phyloP scores from a whole-genome alignment of 2,797 vertebrate species.

The Pipistrellus kuhlii region DNA sequence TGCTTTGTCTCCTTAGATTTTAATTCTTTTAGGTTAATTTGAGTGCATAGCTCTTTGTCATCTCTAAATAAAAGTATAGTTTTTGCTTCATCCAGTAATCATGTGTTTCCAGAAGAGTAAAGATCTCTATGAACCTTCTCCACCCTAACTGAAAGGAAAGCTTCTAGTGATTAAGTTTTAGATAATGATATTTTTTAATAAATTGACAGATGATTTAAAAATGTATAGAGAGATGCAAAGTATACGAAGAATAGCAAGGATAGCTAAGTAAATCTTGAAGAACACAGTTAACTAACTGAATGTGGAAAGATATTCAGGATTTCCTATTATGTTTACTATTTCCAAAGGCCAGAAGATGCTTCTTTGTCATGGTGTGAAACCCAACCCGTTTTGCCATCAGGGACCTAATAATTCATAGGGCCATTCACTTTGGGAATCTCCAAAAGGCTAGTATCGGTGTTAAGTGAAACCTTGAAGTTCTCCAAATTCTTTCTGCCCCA shows the following conservation, averaged over 20 bases:
- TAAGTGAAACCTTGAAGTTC: not conserved
- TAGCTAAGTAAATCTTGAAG: not conserved
- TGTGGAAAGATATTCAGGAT: not conserved
- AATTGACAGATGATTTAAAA: not conserved
- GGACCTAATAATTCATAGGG: not conserved
- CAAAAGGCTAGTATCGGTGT: not conserved
- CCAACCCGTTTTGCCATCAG: not conserved
- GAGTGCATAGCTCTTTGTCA: not conserved
- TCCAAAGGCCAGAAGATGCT: not conserved
- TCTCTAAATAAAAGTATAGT: not conserved
- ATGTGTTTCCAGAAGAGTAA: not conserved
- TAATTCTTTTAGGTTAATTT: not conserved
- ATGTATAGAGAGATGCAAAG: not conserved
- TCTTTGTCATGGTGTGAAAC: not conserved
- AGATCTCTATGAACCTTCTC: not conserved
- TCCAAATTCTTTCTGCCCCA: not conserved
- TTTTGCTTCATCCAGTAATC: not conserved
- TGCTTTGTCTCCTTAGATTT: not conserved
- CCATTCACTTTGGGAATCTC: not conserved
- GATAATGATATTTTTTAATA: not conserved
- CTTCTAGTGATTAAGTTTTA: not conserved
- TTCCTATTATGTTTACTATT: not conserved
- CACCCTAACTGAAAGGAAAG: not conserved
- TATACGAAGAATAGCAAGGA: not conserved
- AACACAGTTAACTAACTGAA: not conserved